These are phyloP conservation scores for Proterorhinus semilunaris DNA, from an alignment of 2,113 vertebrate species.

Conservation along the genomic window DNA sequence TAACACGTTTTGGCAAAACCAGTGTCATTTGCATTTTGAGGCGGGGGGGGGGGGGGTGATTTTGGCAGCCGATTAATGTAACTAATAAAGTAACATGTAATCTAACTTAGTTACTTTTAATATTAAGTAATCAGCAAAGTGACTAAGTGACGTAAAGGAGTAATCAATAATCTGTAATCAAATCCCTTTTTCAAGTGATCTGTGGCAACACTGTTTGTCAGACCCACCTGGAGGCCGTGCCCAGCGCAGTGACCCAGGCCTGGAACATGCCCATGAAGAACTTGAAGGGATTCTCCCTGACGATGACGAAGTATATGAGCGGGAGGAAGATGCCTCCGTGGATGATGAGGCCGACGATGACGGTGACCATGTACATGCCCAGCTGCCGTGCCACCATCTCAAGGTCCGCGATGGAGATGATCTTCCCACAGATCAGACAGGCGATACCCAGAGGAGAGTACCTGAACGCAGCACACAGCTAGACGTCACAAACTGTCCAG, in stretches of 20 bases:
- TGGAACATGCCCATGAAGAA: slow-evolving; percentile 98
- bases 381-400: slow-evolving; percentile 94
- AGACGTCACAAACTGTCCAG: background rate
- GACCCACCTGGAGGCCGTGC: slow-evolving; percentile 93
- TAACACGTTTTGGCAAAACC: no score
- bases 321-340: slow-evolving; percentile 96
- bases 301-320: slow-evolving; percentile 92
- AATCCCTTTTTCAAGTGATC: no score
- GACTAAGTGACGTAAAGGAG: no score
- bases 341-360: slow-evolving; percentile 94
- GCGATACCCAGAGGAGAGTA: slow-evolving; percentile 96
- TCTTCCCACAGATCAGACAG: slow-evolving; percentile 98
- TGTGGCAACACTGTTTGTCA: no score
- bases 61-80: no score
- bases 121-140: no score
- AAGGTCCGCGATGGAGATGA: slow-evolving; percentile 95
- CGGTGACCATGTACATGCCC: slow-evolving; percentile 99
- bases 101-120: no score
- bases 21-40: no score
- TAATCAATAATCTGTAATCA: no score
- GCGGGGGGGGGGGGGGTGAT: no score
- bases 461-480: slow-evolving; percentile 70
- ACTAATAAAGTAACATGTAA: no score
- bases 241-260: slow-evolving; percentile 97
- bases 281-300: slow-evolving; percentile 89